phyloP scores from a whole-genome alignment of 2,113 vertebrate genomes.

The Thryonomys swinderianus region DNA sequence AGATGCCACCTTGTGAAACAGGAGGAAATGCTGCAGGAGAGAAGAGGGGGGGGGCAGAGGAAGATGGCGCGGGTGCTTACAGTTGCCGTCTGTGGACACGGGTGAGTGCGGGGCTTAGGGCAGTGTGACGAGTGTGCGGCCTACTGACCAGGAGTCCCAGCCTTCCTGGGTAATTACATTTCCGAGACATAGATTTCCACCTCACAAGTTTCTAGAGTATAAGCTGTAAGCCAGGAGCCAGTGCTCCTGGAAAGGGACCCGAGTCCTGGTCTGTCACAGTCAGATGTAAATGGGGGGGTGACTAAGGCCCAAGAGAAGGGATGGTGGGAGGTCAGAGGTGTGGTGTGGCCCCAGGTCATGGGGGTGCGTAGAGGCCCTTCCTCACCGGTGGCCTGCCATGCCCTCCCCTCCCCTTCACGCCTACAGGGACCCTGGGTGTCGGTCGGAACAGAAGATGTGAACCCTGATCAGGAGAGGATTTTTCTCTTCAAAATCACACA shows the following conservation, averaged over 20 bases:
- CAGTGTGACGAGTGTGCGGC: background rate
- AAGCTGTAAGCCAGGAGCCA: background rate
- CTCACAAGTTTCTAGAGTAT: background rate
- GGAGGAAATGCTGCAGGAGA: background rate
- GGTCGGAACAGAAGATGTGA: background rate
- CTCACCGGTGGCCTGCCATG: background rate
- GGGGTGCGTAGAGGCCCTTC: background rate
- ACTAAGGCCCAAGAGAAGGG: background rate
- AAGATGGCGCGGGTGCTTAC: background rate
- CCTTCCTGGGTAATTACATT: background rate
- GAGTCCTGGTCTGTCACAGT: background rate
- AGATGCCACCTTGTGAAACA: background rate
- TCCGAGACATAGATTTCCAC: background rate
- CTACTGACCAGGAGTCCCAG: background rate
- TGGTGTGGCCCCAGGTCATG: background rate
- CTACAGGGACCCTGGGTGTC: background rate
- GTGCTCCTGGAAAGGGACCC: background rate
- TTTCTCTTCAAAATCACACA: background rate
- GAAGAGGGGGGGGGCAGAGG: background rate
- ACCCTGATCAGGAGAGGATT: background rate
- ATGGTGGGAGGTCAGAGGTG: background rate
- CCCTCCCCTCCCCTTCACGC: background rate
- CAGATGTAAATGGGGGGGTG: background rate
- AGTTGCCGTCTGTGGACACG: background rate
- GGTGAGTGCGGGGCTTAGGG: background rate